A percentile compares a stretch with the other conserved stretches of the same genome.
phyloP scores from a whole-genome alignment of 2,797 vertebrate genomes.

The Chloroceryle inda region DNA sequence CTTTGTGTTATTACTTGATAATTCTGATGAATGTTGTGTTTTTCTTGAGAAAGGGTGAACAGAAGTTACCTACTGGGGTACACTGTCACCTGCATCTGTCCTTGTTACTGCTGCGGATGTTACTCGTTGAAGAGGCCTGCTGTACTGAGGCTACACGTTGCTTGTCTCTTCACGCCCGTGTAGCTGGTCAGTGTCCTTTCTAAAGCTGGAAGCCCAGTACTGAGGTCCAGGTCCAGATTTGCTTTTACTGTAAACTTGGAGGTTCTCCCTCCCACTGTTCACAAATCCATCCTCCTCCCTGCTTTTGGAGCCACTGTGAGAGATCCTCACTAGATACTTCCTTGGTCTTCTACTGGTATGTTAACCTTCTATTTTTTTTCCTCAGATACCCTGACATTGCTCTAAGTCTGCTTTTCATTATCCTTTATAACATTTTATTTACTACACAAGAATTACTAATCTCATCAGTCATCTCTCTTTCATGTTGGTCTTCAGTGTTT shows the following conservation, averaged over 20 bases:
- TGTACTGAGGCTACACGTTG: rapidly evolving
- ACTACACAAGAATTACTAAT: not conserved
- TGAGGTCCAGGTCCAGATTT: rapidly evolving
- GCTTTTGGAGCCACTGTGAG: not conserved
- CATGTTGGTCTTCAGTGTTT: not conserved
- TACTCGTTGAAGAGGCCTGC: not conserved
- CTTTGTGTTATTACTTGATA: not conserved
- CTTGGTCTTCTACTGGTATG: rapidly evolving
- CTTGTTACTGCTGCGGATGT: rapidly evolving
- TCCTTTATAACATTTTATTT: not conserved
- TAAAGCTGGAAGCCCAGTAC: not conserved
- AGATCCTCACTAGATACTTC: not conserved
- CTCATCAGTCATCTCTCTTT: not conserved
- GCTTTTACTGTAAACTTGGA: not conserved
- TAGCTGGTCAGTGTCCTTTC: not conserved
- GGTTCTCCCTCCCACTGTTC: not conserved
- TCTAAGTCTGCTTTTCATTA: not conserved
- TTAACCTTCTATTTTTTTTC: not conserved
- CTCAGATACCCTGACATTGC: not conserved
- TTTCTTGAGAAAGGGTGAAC: not conserved
- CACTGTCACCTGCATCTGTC: not conserved
- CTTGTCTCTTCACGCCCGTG: rapidly evolving
- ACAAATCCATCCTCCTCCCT: not conserved
- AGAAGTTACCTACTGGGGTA: not conserved
- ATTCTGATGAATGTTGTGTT: not conserved